These are phyloP conservation scores for Pygoscelis adeliae DNA, from an alignment of 2,113 vertebrate genomes.

Conservation along the genomic window DNA sequence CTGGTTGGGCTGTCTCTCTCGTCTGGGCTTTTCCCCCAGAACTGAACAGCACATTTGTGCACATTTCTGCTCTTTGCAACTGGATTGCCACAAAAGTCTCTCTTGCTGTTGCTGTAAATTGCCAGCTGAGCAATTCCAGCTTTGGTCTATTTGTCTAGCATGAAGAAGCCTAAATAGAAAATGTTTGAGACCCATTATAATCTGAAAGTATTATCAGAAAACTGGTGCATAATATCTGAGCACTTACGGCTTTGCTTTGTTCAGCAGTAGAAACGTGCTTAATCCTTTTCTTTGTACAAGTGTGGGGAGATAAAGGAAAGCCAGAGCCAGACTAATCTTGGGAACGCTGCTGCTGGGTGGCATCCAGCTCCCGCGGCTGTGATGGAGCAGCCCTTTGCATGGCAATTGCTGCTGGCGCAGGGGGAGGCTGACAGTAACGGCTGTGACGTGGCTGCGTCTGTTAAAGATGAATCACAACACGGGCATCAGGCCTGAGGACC, in stretches of 20 bases:
- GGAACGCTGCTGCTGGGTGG: not conserved
- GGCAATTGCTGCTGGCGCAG: not conserved
- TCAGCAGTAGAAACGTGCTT: accelerated
- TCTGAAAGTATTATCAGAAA: not conserved
- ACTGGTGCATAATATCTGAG: accelerated
- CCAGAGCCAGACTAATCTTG: accelerated
- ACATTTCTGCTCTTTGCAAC: not conserved
- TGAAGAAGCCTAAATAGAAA: not conserved
- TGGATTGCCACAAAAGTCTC: not conserved
- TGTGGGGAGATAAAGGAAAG: not conserved
- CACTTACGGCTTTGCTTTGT: not conserved
- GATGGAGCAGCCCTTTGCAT: not conserved
- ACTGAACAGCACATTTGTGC: not conserved
- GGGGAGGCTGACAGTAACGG: not conserved
- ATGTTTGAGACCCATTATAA: not conserved
- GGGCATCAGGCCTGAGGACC: not conserved
- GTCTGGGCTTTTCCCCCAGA: not conserved
- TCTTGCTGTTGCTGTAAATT: not conserved
- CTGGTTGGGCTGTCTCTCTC: not conserved
- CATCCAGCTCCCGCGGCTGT: not conserved
- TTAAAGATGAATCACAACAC: not conserved
- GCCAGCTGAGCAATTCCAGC: not conserved
- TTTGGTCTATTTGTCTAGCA: accelerated
- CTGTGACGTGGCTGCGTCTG: not conserved
- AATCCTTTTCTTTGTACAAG: not conserved